phyloP scores from a whole-genome alignment of 1,140 invertebrate species.

The Sinella curviseta region DNA sequence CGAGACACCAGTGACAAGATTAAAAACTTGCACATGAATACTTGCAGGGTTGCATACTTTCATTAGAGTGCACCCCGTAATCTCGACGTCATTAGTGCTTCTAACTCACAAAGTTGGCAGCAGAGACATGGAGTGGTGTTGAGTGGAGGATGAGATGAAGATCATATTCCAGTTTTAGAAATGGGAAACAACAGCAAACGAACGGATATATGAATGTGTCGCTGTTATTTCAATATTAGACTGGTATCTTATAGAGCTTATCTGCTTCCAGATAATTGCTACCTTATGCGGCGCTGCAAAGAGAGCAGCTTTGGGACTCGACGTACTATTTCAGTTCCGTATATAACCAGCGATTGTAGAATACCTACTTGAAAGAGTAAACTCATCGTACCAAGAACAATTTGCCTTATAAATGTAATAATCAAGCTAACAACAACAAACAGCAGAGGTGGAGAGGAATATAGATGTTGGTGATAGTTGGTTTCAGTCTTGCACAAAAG shows the following conservation, averaged over 20 bases:
- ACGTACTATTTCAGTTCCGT: no score
- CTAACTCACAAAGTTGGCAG: not conserved
- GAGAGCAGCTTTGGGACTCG: no score
- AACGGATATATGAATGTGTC: not conserved
- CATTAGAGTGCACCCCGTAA: no score
- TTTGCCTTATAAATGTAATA: not conserved
- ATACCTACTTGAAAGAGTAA: no score
- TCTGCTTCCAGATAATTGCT: not conserved
- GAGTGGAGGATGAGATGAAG: not conserved
- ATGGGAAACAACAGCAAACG: not conserved
- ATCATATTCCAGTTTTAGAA: no score
- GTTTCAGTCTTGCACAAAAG: not conserved
- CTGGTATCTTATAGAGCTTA: not conserved
- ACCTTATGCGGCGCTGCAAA: no score
- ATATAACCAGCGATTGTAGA: no score
- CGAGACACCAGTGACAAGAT: no score
- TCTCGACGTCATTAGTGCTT: not conserved
- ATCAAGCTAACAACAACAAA: not conserved
- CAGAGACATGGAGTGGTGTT: no score
- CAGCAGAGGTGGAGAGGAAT: no score
- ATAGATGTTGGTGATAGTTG: not conserved
- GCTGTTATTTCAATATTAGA: not conserved
- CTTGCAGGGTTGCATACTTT: no score
- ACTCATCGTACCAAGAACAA: not conserved
- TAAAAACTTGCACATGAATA: no score